A percentile compares a stretch with the other conserved stretches of the same genome.
Conservation (phyloP, 2,113 vertebrate genomes). For the Vicugna pacos region DNA sequence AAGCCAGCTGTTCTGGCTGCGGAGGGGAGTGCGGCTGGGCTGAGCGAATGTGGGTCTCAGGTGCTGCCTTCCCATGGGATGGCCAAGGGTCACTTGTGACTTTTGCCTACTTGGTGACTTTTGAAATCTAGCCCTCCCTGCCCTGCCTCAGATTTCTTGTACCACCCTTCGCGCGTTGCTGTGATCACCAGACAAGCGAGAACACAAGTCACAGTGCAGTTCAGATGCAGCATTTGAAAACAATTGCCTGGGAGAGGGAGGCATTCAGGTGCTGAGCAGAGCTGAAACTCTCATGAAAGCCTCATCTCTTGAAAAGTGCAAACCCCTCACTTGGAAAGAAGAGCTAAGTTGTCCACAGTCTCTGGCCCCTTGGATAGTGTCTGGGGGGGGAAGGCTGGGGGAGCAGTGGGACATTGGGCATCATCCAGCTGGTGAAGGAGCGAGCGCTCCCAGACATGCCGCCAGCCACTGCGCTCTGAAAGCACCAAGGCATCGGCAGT, state of each 20-base stretch:
- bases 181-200: not conserved
- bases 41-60: not conserved
- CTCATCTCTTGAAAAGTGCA: not conserved
- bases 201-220: not conserved
- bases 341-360: not conserved
- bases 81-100: not conserved
- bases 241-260: rapidly evolving
- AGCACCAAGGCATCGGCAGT: not conserved
- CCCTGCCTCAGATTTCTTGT: not conserved
- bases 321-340: not conserved
- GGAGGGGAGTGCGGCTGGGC: not conserved
- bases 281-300: not conserved
- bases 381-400: not conserved
- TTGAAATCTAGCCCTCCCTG: not conserved
- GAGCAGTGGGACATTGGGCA: not conserved
- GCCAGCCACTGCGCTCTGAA: not conserved
- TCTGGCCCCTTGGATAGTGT: not conserved
- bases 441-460: rapidly evolving
- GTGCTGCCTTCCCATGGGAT: not conserved
- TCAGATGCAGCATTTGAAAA: not conserved
- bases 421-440: not conserved
- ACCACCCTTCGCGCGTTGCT: not conserved
- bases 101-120: not conserved
- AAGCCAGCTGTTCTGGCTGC: not conserved
- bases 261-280: not conserved